phyloP scores from a whole-genome alignment of 2,797 vertebrate species.

The Coracias cyanogaster region DNA sequence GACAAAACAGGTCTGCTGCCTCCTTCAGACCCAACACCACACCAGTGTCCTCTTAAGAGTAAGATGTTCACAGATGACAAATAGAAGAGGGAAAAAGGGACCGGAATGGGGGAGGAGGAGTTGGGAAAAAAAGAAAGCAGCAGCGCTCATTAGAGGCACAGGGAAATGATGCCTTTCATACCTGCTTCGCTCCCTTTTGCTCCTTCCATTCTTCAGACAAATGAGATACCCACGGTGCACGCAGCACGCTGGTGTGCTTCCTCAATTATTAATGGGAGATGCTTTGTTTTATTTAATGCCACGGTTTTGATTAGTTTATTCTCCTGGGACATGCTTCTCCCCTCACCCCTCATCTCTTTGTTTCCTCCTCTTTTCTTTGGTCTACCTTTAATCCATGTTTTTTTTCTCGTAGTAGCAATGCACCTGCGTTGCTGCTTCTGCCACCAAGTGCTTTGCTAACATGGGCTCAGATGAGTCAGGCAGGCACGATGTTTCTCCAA shows the following conservation, averaged over 20 bases:
- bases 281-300: conserved; percentile 67
- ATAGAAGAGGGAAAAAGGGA: conserved; percentile 8
- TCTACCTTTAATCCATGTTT: background rate
- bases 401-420: background rate
- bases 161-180: conserved; percentile 33
- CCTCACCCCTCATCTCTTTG: accelerated
- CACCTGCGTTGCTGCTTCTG: background rate
- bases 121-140: background rate
- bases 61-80: background rate
- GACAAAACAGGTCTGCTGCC: background rate
- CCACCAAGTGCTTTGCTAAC: background rate
- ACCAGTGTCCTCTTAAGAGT: background rate
- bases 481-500: background rate
- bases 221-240: background rate
- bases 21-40: background rate
- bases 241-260: background rate
- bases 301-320: conserved; percentile 20
- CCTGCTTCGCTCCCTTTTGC: conserved; percentile 7
- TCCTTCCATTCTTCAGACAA: conserved; percentile 49
- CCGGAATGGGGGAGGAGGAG: background rate
- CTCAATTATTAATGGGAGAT: conserved; percentile 65
- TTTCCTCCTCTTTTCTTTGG: background rate
- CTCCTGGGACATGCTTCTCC: background rate
- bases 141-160: conserved; percentile 43
- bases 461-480: background rate